phyloP scores from a whole-genome alignment of 2,113 vertebrate species.

The Tragulus kanchil region DNA sequence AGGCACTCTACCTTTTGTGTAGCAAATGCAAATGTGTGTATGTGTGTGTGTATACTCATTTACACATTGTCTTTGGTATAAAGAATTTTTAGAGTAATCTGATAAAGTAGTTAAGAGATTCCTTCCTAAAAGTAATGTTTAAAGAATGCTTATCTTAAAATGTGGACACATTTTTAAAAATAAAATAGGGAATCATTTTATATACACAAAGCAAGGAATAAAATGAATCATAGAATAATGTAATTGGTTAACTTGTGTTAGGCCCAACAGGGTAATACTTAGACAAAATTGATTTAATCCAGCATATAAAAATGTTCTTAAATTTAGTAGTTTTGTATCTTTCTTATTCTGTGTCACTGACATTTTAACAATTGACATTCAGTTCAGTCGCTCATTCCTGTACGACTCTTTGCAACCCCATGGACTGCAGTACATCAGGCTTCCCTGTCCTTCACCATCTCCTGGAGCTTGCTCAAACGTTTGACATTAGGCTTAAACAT shows the following conservation, averaged over 20 bases:
- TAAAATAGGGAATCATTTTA: not conserved
- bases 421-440: too few relatives aligned
- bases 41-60: not conserved
- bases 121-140: constrained; percentile 57
- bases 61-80: not conserved
- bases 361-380: constrained; percentile 14
- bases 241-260: constrained; percentile 17
- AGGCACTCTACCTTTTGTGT: not conserved
- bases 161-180: not conserved
- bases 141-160: constrained; percentile 57
- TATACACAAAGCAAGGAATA: constrained; percentile 29
- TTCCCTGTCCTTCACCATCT: too few relatives aligned
- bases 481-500: too few relatives aligned
- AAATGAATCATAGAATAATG: not conserved
- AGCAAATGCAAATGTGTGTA: not conserved
- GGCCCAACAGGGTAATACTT: not conserved
- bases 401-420: too few relatives aligned
- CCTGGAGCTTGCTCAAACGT: too few relatives aligned
- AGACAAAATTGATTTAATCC: not conserved
- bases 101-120: constrained; percentile 62
- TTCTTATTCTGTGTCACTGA: constrained; percentile 27
- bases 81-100: constrained; percentile 26
- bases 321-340: not conserved
- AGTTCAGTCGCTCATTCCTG: too few relatives aligned
- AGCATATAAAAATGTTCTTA: not conserved